Conservation (phyloP, 1,140 invertebrate genomes). For the Chrysomallon squamiferum region DNA sequence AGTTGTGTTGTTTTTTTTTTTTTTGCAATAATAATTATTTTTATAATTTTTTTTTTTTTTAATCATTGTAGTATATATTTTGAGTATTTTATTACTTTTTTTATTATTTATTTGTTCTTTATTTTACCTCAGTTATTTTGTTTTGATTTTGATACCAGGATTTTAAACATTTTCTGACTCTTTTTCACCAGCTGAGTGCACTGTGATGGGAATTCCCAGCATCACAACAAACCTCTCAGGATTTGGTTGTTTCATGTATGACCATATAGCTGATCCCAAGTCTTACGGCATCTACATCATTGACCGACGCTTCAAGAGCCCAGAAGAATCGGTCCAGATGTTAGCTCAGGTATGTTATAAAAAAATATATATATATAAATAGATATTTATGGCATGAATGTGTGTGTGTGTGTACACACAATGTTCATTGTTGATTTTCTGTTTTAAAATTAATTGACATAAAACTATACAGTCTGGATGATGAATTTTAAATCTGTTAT, state of each 20-base stretch:
- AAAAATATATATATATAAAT: not conserved
- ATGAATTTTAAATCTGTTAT: no score
- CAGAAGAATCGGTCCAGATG: slow-evolving; percentile 92
- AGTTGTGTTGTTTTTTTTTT: no score
- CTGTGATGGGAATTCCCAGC: slow-evolving; percentile 99
- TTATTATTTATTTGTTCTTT: no score
- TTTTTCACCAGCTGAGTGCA: slow-evolving; percentile 84
- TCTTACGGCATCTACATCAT: slow-evolving; percentile 99
- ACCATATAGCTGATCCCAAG: slow-evolving; percentile 96
- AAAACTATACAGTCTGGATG: no score
- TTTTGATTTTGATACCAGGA: no score
- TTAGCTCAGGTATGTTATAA: slow-evolving; percentile 76
- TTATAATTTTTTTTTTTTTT: no score
- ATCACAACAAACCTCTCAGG: slow-evolving; percentile 97
- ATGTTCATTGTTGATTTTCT: not conserved
- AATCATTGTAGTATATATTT: no score
- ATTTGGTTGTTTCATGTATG: slow-evolving; percentile 99
- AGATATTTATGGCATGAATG: not conserved
- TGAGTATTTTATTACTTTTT: no score
- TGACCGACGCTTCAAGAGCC: slow-evolving; percentile 85
- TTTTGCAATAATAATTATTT: no score
- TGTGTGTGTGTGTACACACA: not conserved
- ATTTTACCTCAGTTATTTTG: no score
- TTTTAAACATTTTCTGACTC: not conserved
- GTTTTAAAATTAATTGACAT: no score